Conservation (phyloP, 2,797 vertebrate species). For the Acestrorhynchus altus region DNA sequence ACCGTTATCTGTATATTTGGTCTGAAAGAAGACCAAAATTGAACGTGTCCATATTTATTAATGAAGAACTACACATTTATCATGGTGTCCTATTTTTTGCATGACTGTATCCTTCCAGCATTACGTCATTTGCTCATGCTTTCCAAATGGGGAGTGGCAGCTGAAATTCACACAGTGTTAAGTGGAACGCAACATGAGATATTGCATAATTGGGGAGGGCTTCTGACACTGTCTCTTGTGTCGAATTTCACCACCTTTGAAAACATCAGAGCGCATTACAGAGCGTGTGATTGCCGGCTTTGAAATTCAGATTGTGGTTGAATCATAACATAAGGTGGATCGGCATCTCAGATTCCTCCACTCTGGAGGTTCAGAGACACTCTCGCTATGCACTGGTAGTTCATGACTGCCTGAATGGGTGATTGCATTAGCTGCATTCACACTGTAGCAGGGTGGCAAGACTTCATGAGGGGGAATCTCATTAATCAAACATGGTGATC, state of each 20-base stretch:
- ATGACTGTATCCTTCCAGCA: slow-evolving; percentile 25
- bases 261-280: slow-evolving; percentile 6
- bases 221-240: slow-evolving; percentile 22
- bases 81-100: neutral
- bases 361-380: slow-evolving; percentile 26
- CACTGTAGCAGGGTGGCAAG: slow-evolving; percentile 14
- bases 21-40: too few species aligned
- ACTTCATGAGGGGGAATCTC: slow-evolving; percentile 16
- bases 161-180: slow-evolving; percentile 26
- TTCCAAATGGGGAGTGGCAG: neutral
- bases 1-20: too few species aligned
- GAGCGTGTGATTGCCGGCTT: neutral
- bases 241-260: neutral
- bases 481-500: slow-evolving; percentile 45
- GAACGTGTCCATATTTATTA: too few species aligned
- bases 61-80: too few species aligned
- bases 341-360: neutral
- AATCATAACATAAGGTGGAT: slow-evolving; percentile 26
- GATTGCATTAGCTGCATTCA: slow-evolving; percentile 44
- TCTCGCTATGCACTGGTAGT: slow-evolving; percentile 12
- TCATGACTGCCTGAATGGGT: slow-evolving; percentile 40
- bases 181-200: slow-evolving; percentile 38
- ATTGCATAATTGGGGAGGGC: slow-evolving; percentile 26
- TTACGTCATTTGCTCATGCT: slow-evolving; percentile 36
- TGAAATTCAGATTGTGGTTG: slow-evolving; percentile 28